Evolutionary conservation across 2,797 vertebrate genomes (phyloP).

Genomic region (Sorex maritimensis): DNA sequence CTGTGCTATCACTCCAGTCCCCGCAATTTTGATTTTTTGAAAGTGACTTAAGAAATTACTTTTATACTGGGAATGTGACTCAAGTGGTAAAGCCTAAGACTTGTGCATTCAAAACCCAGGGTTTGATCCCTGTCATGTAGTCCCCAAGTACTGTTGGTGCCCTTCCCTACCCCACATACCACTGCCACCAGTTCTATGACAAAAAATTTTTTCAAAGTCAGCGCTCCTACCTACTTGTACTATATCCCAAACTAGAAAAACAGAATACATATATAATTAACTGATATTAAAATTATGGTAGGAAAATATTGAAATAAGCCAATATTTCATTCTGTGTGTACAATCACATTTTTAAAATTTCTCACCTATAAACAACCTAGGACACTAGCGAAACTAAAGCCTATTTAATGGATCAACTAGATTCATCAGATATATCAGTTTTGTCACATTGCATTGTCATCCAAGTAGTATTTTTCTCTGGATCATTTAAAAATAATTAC

Average conservation of each 20-base stretch:
- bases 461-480: not conserved
- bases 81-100: not conserved
- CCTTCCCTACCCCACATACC: no score
- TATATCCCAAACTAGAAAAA: not conserved
- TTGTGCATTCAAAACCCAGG: no score
- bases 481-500: not conserved
- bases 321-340: not conserved
- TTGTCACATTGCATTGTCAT: not conserved
- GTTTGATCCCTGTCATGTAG: no score
- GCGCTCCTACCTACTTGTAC: no score
- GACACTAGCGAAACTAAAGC: not conserved
- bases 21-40: conserved; percentile 32
- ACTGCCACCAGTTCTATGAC: no score
- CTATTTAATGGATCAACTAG: not conserved
- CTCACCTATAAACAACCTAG: not conserved
- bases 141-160: no score
- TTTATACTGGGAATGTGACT: not conserved
- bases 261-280: not conserved
- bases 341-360: not conserved
- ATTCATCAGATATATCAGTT: not conserved
- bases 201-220: no score
- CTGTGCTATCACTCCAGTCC: no score
- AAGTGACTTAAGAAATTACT: not conserved
- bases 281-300: not conserved
- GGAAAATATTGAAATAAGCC: not conserved